Base-by-base conservation (phyloP, 2,797 vertebrate species). In the Halcyon leucocephala region DNA sequence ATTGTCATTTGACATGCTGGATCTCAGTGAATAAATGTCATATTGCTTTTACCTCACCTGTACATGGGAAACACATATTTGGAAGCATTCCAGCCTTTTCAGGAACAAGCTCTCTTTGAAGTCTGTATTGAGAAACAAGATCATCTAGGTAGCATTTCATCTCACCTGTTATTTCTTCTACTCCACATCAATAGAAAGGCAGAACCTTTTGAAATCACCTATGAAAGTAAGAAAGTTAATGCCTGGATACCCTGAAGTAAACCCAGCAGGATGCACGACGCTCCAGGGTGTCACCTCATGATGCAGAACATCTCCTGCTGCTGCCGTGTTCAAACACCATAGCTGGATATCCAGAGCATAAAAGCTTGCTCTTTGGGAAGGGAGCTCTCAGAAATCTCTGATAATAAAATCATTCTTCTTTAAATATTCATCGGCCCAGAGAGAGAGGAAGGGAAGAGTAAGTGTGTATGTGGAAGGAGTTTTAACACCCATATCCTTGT, bases 321-420 rank as follows among this genome's bases (percentile, higher is more conserved):
- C 24, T 83, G 42, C 64, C 0, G 0, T 7, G 9, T 31, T 73
- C 48, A 48, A 19, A 62, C 15, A n/a, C 2, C 9, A 9, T 1
- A 72, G 20, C 41, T 67, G 41, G n/a, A 37, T 46, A 69, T 11
- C 9, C 48, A 77, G 14, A 71, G 29, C 19, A 51, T 19, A 58
- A 25, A 73, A 67, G 3, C 4, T 57, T 57, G 5, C 26, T 64
- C 13, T 72, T 4, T 67, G 39, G 9, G 26, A 17, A 73, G 7
- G 14, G 5, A 51, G 2, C 2, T 54, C 6, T 26, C 35, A 41
- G 28, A 89, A 87, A 17, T 42, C 18, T 82, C 52, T 44, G 21
- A 52, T 31, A 61, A 58, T 35, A 41, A 87, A 76, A 15, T 17
- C 10, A 37, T 67, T 62, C 24, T 3, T 49, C 14, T 12, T 82